These are phyloP conservation scores for Rhimphoctona megacephalus DNA, from an alignment of 2,888 invertebrate genomes.

Conservation along the genomic window DNA sequence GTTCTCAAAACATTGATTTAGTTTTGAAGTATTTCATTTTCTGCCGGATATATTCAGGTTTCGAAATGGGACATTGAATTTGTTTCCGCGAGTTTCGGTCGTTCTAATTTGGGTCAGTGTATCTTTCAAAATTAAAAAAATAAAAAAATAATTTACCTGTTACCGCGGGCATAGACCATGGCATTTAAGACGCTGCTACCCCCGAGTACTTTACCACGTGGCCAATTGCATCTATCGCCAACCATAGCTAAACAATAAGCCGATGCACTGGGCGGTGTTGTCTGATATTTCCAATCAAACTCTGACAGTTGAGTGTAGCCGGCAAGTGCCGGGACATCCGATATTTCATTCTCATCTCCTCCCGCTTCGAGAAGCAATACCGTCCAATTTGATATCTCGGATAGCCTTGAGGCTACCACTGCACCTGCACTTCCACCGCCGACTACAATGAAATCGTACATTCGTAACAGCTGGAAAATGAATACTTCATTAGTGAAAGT, in stretches of 20 bases:
- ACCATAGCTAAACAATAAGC: conserved; percentile 95
- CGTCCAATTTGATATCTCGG: conserved; percentile 93
- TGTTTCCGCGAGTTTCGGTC: too few relatives aligned
- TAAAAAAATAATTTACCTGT: conserved; percentile 86
- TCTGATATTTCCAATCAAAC: conserved; percentile 97
- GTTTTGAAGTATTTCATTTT: too few relatives aligned
- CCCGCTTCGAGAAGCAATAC: conserved; percentile 94
- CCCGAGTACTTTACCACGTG: conserved; percentile 95
- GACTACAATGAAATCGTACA: conserved; percentile 94
- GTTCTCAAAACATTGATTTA: too few relatives aligned
- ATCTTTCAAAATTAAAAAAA: neutral
- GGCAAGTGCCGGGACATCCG: conserved; percentile 94
- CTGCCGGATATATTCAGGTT: too few relatives aligned
- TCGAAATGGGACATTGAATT: too few relatives aligned
- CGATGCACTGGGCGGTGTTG: conserved; percentile 90
- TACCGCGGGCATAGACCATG: conserved; percentile 96
- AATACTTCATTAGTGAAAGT: neutral
- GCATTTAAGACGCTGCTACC: conserved; percentile 95
- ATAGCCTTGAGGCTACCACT: conserved; percentile 93
- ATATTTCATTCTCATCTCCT: conserved; percentile 94
- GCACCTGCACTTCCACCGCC: conserved; percentile 96
- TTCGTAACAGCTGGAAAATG: conserved; percentile 88
- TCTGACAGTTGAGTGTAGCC: conserved; percentile 94
- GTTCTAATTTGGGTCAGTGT: too few relatives aligned
- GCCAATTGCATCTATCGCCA: conserved; percentile 95